Percentiles rank a stretch among this genome's conserved stretches.
Conservation (phyloP, 2,113 vertebrate genomes). For the Indri indri region DNA sequence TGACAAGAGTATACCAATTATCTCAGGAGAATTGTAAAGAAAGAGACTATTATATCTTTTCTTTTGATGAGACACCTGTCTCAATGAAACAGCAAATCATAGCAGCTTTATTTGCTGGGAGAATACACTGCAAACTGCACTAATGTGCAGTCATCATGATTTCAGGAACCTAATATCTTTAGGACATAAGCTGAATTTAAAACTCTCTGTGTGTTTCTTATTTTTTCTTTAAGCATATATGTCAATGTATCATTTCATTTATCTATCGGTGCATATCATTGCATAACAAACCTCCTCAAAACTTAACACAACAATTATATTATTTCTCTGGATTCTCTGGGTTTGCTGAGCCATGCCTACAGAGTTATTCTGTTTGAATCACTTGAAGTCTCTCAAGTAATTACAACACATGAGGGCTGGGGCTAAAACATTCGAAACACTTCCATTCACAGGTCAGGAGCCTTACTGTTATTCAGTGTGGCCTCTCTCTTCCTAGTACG, state of each 20-base stretch:
- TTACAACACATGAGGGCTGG: too few species aligned
- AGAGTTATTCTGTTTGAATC: background rate
- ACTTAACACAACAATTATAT: background rate
- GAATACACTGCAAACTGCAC: background rate
- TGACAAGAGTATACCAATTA: slow-evolving; percentile 58
- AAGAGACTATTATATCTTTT: slow-evolving; percentile 46
- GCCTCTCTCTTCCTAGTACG: background rate
- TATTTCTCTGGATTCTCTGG: background rate
- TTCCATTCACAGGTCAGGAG: background rate
- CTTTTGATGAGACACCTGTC: slow-evolving; percentile 45
- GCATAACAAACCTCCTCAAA: background rate
- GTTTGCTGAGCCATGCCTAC: background rate
- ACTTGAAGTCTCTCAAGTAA: background rate
- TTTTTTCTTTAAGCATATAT: background rate
- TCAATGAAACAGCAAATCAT: slow-evolving; percentile 47
- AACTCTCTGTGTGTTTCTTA: background rate
- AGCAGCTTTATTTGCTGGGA: slow-evolving; percentile 55
- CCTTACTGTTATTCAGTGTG: too few species aligned
- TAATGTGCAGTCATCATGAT: slow-evolving; percentile 27
- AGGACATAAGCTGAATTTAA: background rate
- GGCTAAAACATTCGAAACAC: background rate
- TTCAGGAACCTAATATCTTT: slow-evolving; percentile 31
- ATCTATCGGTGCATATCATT: background rate
- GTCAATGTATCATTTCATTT: background rate
- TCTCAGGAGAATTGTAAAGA: slow-evolving; percentile 27